phyloP scores from a whole-genome alignment of 2,797 vertebrate species.

The Acrocephalus scirpaceus region DNA sequence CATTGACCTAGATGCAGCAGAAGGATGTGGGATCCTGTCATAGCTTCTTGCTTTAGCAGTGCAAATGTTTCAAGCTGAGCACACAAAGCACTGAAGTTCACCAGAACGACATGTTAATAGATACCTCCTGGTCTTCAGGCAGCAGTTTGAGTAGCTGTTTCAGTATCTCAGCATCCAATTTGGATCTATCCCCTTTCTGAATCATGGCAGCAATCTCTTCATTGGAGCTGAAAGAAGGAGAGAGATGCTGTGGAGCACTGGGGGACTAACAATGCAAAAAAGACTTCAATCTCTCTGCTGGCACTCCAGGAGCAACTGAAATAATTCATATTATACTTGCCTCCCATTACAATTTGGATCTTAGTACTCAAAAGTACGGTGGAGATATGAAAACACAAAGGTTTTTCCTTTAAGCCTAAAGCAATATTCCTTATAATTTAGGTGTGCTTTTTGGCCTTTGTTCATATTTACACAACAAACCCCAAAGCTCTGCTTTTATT shows the following conservation, averaged over 20 bases:
- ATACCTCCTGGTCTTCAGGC: conserved; percentile 91
- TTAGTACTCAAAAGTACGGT: neutral
- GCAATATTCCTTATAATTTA: neutral
- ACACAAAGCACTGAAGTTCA: neutral
- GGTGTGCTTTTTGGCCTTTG: neutral
- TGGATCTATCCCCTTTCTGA: conserved; percentile 83
- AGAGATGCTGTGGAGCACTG: neutral
- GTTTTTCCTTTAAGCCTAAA: neutral
- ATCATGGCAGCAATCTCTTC: conserved; percentile 88
- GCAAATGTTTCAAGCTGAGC: neutral
- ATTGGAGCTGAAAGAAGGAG: conserved; percentile 77
- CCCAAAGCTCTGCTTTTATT: neutral
- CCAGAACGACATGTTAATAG: neutral
- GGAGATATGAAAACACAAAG: neutral
- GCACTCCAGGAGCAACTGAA: neutral
- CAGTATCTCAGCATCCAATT: conserved; percentile 86
- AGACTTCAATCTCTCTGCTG: neutral
- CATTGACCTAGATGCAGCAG: neutral
- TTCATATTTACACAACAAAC: neutral
- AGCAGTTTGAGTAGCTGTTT: conserved; percentile 93
- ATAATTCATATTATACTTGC: neutral
- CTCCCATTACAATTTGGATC: neutral
- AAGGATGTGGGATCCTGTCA: neutral
- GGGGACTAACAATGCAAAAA: neutral
- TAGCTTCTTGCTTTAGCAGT: neutral